These are phyloP conservation scores for Acleris holmiana DNA, from an alignment of 2,888 invertebrate species.

Conservation along the genomic window DNA sequence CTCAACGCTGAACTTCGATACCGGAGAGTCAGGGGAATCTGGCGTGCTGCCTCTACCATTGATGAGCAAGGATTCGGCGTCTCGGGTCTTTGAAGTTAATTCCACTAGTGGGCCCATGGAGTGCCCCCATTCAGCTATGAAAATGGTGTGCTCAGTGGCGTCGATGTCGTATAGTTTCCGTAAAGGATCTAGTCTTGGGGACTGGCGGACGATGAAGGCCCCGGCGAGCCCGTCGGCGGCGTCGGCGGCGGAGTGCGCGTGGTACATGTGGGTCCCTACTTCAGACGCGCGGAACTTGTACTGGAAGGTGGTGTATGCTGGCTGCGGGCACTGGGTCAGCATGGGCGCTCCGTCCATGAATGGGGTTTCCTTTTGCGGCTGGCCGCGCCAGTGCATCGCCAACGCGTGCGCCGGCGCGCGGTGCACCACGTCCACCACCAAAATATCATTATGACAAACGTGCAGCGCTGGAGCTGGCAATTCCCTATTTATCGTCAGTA, in stretches of 20 bases:
- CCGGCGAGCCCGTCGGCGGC: constrained; percentile 89
- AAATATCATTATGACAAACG: constrained; percentile 90
- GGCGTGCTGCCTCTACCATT: constrained; percentile 85
- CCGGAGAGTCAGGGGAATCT: constrained; percentile 68
- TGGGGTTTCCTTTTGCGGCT: constrained; percentile 87
- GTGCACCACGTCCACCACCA: constrained; percentile 91
- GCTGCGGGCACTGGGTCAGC: constrained; percentile 90
- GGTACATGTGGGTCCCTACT: constrained; percentile 90
- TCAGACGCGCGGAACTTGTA: constrained; percentile 90
- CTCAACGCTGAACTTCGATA: constrained; percentile 80
- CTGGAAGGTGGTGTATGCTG: constrained; percentile 89
- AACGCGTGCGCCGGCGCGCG: constrained; percentile 88
- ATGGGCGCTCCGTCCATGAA: constrained; percentile 92
- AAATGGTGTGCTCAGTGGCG: constrained; percentile 87
- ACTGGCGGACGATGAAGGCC: constrained; percentile 88
- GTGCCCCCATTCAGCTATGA: constrained; percentile 89
- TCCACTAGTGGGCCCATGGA: constrained; percentile 79
- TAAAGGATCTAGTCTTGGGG: constrained; percentile 85
- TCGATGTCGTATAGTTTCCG: constrained; percentile 88
- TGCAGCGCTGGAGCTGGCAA: constrained; percentile 87
- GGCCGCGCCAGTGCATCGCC: constrained; percentile 92
- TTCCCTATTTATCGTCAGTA: constrained; percentile 87
- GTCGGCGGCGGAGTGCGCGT: constrained; percentile 89
- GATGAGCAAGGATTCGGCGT: constrained; percentile 84
- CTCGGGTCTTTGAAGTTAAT: constrained; percentile 64